Conservation (phyloP, 2,113 vertebrate species). For the Vidua macroura region DNA sequence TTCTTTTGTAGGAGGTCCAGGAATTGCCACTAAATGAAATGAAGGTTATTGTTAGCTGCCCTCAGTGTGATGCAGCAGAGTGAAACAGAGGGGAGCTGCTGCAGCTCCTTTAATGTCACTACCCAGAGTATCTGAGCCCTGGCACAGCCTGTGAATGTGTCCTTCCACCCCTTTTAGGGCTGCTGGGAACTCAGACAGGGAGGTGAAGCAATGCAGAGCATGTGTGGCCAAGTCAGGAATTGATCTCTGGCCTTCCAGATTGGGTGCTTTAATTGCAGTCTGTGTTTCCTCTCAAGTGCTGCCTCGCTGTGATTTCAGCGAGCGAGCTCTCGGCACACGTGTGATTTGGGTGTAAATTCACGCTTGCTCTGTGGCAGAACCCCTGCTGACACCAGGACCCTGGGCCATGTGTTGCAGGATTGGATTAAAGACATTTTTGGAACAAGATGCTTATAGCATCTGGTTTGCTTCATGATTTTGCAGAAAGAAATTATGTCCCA, state of each 20-base stretch:
- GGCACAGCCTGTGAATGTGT: background rate
- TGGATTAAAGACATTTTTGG: slow-evolving; percentile 1
- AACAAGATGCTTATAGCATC: background rate
- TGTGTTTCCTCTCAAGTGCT: background rate
- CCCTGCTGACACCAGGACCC: background rate
- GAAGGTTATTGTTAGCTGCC: background rate
- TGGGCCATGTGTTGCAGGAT: background rate
- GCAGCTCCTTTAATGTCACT: background rate
- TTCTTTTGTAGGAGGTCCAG: background rate
- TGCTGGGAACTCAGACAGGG: background rate
- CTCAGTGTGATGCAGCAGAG: background rate
- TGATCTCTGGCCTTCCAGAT: background rate
- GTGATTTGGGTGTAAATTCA: background rate
- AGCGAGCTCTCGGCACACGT: background rate
- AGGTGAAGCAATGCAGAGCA: background rate
- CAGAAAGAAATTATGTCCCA: background rate
- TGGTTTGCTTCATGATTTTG: slow-evolving; percentile 29
- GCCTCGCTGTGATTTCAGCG: background rate
- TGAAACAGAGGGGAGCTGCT: background rate
- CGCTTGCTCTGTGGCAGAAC: background rate
- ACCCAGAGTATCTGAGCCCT: background rate
- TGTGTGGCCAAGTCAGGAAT: background rate
- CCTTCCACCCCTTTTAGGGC: background rate
- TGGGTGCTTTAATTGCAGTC: background rate
- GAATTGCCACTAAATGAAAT: background rate